Base-by-base conservation (phyloP, 2,797 vertebrate genomes). In the Artibeus lituratus region DNA sequence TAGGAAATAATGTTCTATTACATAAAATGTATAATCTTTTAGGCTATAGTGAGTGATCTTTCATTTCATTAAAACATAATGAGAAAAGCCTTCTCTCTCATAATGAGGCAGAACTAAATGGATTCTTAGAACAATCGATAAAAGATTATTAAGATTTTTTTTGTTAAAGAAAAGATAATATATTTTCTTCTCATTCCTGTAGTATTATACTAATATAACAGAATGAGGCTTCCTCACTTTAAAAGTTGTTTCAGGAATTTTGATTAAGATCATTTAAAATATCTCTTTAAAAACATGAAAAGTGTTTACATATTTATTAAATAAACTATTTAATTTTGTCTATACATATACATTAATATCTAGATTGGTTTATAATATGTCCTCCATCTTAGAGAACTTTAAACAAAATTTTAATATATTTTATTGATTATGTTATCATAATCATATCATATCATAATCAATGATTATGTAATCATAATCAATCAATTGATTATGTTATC, bases 31-130 rank as follows among this genome's bases (percentile, higher is more conserved):
- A 96, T 94, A 96, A 95, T 96, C 93, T 92, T 95, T 87, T 93
- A 95, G 94, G 86, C 95, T 93, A 91, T n/a, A 77, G 94, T 84
- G 96, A 77, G 94, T 84, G 96, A 92, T 95, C 89, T 93, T 98
- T 98, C 95, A 97, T 98, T 97, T 98, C 91, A 95, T 98, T 98
- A 98, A 98, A 98, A 98, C 94, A 94, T 98, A 98, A 98, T 98
- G 97, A 98, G 97, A 96, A 95, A 97, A 97, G 65, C 88, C 91
- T 96, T 69, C 95, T 96, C 32, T 97, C 96, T 93, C 94, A 87
- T 98, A 98, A 97, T 96, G 97, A 98, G 96, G 94, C 95, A 91
- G 94, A 97, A 93, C 93, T 98, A 98, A 98, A 98, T 98, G 95
- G 78, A 35, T 92, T 97, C 96, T 98, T 97, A 96, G 62, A 97